Evolutionary conservation across 2,797 vertebrate genomes (phyloP).

Genomic region (Sebastolobus alascanus): DNA sequence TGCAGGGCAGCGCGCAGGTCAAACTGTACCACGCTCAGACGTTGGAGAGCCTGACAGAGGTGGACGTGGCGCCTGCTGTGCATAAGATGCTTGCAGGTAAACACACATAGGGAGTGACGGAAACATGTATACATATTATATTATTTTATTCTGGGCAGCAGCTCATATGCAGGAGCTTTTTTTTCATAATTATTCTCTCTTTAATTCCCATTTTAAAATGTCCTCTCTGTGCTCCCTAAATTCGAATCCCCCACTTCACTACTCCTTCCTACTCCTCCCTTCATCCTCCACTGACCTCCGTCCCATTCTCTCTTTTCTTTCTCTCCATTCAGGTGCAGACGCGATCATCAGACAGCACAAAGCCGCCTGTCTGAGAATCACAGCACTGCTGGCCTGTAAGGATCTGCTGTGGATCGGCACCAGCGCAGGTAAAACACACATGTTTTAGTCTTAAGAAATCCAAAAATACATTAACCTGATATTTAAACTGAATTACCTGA

Average conservation of each 20-base stretch:
- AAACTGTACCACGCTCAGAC: constrained; percentile 93
- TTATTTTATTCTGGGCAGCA: neutral
- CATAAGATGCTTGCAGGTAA: constrained; percentile 99
- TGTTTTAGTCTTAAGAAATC: neutral
- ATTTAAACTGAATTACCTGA: neutral
- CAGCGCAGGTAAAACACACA: constrained; percentile 84
- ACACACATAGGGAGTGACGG: neutral
- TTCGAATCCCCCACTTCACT: neutral
- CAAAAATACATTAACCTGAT: neutral
- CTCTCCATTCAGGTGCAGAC: constrained; percentile 89
- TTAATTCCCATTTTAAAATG: neutral
- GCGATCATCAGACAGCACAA: constrained; percentile 99
- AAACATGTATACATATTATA: neutral
- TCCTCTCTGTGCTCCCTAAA: too few relatives aligned
- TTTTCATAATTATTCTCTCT: neutral
- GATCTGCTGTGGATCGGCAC: constrained; percentile 98
- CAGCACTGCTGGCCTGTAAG: constrained; percentile 93
- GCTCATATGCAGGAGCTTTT: neutral
- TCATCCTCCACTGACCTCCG: neutral
- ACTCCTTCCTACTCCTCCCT: neutral
- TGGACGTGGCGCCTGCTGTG: constrained; percentile 95
- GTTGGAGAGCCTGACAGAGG: constrained; percentile 94
- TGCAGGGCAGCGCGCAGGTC: constrained; percentile 96
- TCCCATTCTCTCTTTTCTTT: neutral
- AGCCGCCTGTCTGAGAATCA: constrained; percentile 97